phyloP scores from a whole-genome alignment of 1,140 invertebrate genomes.

The Brachionus plicatilis region DNA sequence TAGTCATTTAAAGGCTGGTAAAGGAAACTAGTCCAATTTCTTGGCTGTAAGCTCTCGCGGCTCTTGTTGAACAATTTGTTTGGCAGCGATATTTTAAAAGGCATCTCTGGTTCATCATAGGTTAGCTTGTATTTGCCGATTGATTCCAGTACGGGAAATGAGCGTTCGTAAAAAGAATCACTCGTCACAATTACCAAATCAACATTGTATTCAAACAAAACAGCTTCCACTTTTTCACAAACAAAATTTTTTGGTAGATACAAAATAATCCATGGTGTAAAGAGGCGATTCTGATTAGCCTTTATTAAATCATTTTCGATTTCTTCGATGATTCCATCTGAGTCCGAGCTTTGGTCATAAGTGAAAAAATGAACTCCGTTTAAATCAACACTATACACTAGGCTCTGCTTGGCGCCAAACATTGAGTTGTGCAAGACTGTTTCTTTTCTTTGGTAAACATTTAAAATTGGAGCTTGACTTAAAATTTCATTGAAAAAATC shows the following conservation, averaged over 20 bases:
- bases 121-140: not conserved
- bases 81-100: not conserved
- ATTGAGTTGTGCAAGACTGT: not conserved
- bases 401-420: not conserved
- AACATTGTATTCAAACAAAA: slow-evolving; percentile 20
- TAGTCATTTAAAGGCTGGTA: not conserved
- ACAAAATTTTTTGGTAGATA: not conserved
- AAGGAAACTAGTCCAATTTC: not conserved
- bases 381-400: not conserved
- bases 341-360: not conserved
- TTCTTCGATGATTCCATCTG: not conserved
- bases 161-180: not conserved
- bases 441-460: not conserved
- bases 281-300: not conserved
- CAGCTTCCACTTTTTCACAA: not conserved
- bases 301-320: not conserved
- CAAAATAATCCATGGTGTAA: not conserved
- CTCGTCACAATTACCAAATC: not conserved
- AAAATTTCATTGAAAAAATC: slow-evolving; percentile 10
- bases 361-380: slow-evolving; percentile 7
- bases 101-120: not conserved
- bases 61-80: not conserved
- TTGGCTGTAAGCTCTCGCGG: not conserved
- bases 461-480: not conserved
- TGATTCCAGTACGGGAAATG: not conserved